These are phyloP conservation scores for Pseudomyrmex dendroicus DNA, from an alignment of 1,140 invertebrate species.

Conservation along the genomic window DNA sequence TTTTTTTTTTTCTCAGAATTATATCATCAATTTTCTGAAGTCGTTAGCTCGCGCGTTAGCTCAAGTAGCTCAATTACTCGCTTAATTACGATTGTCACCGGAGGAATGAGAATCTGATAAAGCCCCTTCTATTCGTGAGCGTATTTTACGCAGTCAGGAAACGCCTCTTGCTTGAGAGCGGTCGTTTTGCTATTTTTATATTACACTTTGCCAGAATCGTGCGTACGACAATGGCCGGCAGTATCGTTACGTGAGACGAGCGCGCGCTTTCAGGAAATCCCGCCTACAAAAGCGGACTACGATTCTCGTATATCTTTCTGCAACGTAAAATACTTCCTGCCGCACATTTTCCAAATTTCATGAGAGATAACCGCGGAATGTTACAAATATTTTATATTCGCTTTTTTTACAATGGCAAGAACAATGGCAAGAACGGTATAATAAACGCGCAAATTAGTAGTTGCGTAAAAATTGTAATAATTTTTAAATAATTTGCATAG, in stretches of 20 bases:
- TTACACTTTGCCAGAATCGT: neutral
- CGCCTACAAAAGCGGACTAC: constrained; percentile 2
- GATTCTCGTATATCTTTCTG: constrained; percentile 14
- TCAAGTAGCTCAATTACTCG: neutral
- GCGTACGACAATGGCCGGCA: constrained; percentile 8
- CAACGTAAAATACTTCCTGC: constrained; percentile 4
- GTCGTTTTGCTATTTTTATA: constrained; percentile 30
- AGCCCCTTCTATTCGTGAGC: neutral
- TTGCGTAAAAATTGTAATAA: too few species aligned
- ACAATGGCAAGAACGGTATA: neutral
- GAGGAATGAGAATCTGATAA: neutral
- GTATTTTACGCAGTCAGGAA: neutral
- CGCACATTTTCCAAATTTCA: constrained; percentile 11
- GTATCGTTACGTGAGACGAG: constrained; percentile 24
- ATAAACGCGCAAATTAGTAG: neutral
- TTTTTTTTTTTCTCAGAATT: constrained; percentile 3
- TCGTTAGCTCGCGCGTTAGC: neutral
- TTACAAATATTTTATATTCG: neutral
- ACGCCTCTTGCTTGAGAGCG: neutral
- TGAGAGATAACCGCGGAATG: constrained; percentile 1
- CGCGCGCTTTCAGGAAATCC: constrained; percentile 25
- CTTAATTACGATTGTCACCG: neutral
- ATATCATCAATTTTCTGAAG: constrained; percentile 8
- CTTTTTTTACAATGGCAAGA: neutral
- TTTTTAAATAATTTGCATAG: too few species aligned